Base-by-base conservation (phyloP, 1,140 invertebrate species). In the Neodiprion virginianus region DNA sequence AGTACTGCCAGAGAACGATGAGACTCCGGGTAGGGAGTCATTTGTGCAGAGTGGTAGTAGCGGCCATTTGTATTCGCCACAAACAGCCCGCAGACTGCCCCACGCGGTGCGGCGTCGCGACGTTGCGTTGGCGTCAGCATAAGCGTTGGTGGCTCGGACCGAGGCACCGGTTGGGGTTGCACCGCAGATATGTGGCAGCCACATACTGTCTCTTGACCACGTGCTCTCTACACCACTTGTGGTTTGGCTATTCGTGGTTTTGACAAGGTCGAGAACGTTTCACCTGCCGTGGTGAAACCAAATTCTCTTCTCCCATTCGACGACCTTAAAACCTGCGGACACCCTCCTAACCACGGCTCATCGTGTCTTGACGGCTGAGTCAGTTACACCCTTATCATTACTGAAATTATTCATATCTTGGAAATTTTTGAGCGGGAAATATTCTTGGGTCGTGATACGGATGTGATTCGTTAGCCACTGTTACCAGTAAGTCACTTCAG, bases 211-310 rank as follows among this genome's bases (percentile, higher is more conserved):
- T 78, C 73, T 67, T 74, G 75, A 79, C 76, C 77, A 69, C 76
- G 72, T 71, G 75, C 79, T 79, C 28, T 40, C 80, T 77, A 72
- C 78, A 78, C 77, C 76, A 72, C 81, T 77, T 8, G 48, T 48
- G 17, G 69, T 23, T 40, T 48, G 73, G 80, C 79, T 81, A 79
- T 80, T 85, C 81, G 83, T 79, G 85, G 81, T 83, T 86, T 80
- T 80, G 82, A 84, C 84, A 85, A 84, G 82, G 77, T 77, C 77
- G 77, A 75, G 74, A 77, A 74, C 5, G 53, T 5, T 61, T 17
- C 53, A 61, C 53, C 53, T 61, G 53, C 11, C 53, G 5, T 40
- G 2, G 28, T 5, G 28, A 40, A 40, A 1, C 28, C 28, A 5
- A 40, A 4, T 40, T 40, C 28, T 5, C 5, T 3, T 40, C 28